Evolutionary conservation across 1,140 invertebrate species (phyloP).

Genomic region (Elymnias hypermnestra): DNA sequence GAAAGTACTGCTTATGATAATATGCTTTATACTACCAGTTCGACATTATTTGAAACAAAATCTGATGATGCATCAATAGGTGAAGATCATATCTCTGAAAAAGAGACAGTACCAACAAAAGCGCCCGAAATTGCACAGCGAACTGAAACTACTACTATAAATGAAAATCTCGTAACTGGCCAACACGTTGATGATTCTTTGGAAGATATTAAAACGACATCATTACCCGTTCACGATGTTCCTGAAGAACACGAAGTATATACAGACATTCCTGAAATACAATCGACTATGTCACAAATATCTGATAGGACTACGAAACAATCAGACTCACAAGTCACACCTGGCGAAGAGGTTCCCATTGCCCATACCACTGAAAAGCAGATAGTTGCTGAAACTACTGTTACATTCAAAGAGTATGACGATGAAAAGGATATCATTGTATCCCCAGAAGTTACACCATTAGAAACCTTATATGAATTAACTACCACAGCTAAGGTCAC

Average conservation of each 20-base stretch:
- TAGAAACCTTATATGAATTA: no score
- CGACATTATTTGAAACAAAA: neutral
- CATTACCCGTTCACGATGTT: neutral
- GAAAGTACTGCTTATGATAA: neutral
- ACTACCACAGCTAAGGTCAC: no score
- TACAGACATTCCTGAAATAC: constrained; percentile 3
- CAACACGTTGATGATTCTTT: neutral
- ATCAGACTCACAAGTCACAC: constrained; percentile 1
- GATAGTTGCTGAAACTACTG: no score
- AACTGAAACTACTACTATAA: neutral
- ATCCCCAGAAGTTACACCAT: no score
- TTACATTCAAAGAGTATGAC: no score
- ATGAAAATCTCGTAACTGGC: neutral
- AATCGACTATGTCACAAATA: constrained; percentile 3
- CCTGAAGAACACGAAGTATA: neutral
- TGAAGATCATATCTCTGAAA: neutral
- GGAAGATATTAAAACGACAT: neutral
- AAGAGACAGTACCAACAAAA: neutral
- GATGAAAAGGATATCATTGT: no score
- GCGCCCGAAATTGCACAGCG: neutral
- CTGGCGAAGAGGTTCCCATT: constrained; percentile 2
- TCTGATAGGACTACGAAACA: neutral
- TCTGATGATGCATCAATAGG: neutral
- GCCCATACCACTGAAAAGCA: neutral
- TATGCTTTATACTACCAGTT: neutral